Percentiles rank a stretch among this genome's conserved stretches.
phyloP scores from a whole-genome alignment of 2,797 vertebrate genomes.

The Perodicticus potto region DNA sequence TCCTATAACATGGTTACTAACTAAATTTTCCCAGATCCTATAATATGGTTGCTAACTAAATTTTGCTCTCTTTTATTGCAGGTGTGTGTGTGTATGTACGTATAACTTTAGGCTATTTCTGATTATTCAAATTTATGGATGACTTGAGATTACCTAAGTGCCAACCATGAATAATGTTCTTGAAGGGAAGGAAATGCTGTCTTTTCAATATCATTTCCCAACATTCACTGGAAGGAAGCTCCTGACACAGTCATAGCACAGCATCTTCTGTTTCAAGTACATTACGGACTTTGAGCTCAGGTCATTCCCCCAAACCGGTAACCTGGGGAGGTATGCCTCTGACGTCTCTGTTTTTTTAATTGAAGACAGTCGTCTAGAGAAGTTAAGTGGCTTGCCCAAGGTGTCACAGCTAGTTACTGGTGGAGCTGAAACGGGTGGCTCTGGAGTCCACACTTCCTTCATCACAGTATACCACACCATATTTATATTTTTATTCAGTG shows the following conservation, averaged over 20 bases:
- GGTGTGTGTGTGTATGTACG: background rate
- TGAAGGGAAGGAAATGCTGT: background rate
- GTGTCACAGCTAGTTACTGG: background rate
- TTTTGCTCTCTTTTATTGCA: slow-evolving; percentile 20
- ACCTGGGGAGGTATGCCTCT: background rate
- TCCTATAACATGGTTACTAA: background rate
- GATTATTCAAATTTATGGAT: background rate
- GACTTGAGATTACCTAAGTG: background rate
- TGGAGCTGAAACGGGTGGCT: background rate
- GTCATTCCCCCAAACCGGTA: background rate
- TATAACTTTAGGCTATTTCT: background rate
- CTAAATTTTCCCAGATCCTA: background rate
- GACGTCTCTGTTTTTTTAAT: slow-evolving; percentile 4
- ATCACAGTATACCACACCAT: background rate
- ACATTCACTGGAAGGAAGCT: slow-evolving; percentile 5
- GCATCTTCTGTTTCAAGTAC: background rate
- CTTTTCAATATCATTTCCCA: slow-evolving; percentile 2
- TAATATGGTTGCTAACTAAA: background rate
- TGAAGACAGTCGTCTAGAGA: background rate
- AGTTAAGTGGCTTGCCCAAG: background rate
- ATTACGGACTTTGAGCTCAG: background rate
- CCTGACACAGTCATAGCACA: background rate
- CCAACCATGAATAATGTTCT: background rate
- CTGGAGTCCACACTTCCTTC: background rate
- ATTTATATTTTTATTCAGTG: background rate